Evolutionary conservation across 2,797 vertebrate genomes (phyloP), one percentile per base, ranked within the genome.

Genomic region (Megaceryle alcyon): DNA sequence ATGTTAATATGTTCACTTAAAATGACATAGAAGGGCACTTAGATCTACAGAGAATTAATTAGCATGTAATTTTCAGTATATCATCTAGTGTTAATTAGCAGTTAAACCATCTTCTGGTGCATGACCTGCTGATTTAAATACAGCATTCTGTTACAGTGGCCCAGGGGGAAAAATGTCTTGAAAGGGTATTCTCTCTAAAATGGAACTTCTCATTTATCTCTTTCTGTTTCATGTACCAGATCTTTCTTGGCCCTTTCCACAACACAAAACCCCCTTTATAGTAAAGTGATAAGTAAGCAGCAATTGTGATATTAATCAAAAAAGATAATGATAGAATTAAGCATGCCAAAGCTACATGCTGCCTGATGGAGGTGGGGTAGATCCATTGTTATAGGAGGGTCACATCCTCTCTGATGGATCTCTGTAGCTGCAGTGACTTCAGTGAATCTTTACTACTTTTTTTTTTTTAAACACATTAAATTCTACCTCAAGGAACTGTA

Each of bases 81-180:
- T 96, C 87, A 95, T 97, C 82, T 48, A 93, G 82, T 93, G 94
- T 96, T 97, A 98, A 98, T 97, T 97, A 98, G 92, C 82, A 97
- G 94, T 97, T 96, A 96, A 97, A 88, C 86, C 75, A 66, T 92
- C 82, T 93, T 96, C 91, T 96, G 80, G 86, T 75, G 86, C 81
- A 86, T 46, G 96, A 97, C 91, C 95, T 91, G 88, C 95, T 97
- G 97, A 96, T 97, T 97, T 97, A 96, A 97, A 86, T 96, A 71
- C 78, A 92, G 82, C 51, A 10, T 95, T 96, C 86, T 93, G 89
- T 89, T 97, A 86, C 41, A 33, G 93, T 90, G 65, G 90, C 79
- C 78, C 79, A 66, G 37, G 39, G 92, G 93, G 72, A 88, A 93
- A 77, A 77, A 85, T 68, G 90, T 92, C 85, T 96, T 96, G 64